A percentile compares a stretch with the other conserved stretches of the same genome.
These are phyloP conservation scores for Harpagifer antarcticus DNA, from an alignment of 2,797 vertebrate species.

Conservation along the genomic window DNA sequence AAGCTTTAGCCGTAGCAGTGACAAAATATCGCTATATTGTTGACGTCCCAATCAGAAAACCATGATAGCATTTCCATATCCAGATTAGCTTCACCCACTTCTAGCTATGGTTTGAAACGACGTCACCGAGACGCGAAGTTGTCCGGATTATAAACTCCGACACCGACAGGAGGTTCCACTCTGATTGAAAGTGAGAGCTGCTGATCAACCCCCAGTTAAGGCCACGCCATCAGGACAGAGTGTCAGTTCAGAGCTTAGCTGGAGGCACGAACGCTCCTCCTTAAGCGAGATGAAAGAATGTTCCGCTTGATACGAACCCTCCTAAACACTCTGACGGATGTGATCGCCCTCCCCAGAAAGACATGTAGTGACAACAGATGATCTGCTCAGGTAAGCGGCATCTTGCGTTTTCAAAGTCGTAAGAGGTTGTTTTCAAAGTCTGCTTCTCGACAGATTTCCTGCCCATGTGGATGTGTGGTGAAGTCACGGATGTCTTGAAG, in stretches of 20 bases:
- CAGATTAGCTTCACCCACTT: constrained; percentile 19
- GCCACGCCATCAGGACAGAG: constrained; percentile 65
- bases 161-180: constrained; percentile 66
- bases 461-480: constrained; percentile 77
- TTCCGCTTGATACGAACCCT: constrained; percentile 69
- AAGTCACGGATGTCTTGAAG: constrained; percentile 82
- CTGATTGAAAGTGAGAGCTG: constrained; percentile 67
- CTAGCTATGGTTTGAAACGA: constrained; percentile 27
- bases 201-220: constrained; percentile 72
- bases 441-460: constrained; percentile 84
- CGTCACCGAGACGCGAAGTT: constrained; percentile 24
- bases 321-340: constrained; percentile 76
- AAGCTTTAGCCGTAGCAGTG: background rate
- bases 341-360: constrained; percentile 68
- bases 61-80: constrained; percentile 18
- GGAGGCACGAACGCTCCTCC: constrained; percentile 65
- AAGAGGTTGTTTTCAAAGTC: constrained; percentile 84
- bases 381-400: constrained; percentile 80
- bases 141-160: constrained; percentile 59
- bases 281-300: constrained; percentile 79
- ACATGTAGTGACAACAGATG: constrained; percentile 76
- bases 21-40: background rate
- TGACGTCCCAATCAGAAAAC: constrained; percentile 6
- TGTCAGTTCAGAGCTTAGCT: constrained; percentile 72
- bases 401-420: constrained; percentile 73